A percentile compares a stretch with the other conserved stretches of the same genome.
Conservation (phyloP, 2,113 vertebrate species). For the Muntiacus muntjak region DNA sequence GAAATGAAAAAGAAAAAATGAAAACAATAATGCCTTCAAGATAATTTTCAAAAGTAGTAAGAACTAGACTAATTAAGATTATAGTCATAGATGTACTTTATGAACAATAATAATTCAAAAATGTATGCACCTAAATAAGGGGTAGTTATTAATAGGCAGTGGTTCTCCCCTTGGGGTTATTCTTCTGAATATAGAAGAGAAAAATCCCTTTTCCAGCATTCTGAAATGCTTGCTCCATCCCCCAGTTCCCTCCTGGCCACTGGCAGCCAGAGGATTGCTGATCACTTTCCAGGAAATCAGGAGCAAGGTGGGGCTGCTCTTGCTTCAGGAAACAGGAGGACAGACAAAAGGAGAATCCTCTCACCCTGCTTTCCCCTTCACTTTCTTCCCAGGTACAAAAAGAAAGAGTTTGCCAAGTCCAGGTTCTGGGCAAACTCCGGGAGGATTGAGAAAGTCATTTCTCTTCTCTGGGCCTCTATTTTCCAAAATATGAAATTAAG, state of each 20-base stretch:
- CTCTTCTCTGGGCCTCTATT: neutral
- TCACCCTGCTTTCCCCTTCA: neutral
- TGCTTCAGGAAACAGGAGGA: neutral
- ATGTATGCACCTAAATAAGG: neutral
- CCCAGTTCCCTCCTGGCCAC: neutral
- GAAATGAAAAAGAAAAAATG: neutral
- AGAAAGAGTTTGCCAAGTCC: neutral
- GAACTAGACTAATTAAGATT: neutral
- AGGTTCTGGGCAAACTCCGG: neutral
- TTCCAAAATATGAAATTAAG: neutral
- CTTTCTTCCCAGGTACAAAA: neutral
- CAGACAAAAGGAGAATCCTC: constrained; percentile 20
- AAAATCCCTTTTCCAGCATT: neutral
- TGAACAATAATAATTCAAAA: neutral
- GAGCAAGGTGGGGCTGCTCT: neutral
- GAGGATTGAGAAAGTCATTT: neutral
- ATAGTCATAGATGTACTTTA: neutral
- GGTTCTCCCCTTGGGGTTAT: neutral
- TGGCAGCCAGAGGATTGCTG: neutral
- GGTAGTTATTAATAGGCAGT: neutral
- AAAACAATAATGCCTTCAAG: neutral
- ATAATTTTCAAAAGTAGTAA: neutral
- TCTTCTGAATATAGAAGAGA: neutral
- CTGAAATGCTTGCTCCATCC: neutral
- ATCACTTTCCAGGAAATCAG: constrained; percentile 51